Evolutionary conservation across 2,888 invertebrate species (phyloP).

Genomic region (Protophormia terraenovae): DNA sequence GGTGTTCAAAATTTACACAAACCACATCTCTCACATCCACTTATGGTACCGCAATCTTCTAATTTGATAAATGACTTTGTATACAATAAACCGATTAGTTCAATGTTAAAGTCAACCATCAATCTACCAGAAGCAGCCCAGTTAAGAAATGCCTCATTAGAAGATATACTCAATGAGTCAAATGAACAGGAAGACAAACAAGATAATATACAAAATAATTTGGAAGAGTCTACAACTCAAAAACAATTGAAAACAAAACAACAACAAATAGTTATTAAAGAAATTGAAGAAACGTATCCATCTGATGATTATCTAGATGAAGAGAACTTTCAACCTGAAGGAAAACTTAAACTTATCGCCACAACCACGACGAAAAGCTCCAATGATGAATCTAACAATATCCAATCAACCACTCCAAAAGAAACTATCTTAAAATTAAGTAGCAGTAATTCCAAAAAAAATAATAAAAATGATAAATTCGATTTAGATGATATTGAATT

Average conservation of each 20-base stretch:
- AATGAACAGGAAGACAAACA: constrained; percentile 38
- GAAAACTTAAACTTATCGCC: constrained; percentile 21
- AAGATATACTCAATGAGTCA: constrained; percentile 70
- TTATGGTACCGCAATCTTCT: neutral
- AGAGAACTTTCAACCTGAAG: constrained; percentile 42
- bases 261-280: constrained; percentile 50
- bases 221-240: constrained; percentile 16
- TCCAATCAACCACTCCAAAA: constrained; percentile 6
- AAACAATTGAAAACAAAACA: constrained; percentile 34
- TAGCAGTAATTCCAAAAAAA: neutral
- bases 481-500: constrained; percentile 49
- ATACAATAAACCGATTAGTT: constrained; percentile 73
- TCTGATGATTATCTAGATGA: constrained; percentile 72
- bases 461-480: constrained; percentile 13
- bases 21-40: neutral
- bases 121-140: constrained; percentile 72
- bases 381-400: neutral
- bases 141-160: constrained; percentile 80
- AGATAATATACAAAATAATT: constrained; percentile 21
- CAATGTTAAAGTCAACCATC: constrained; percentile 61
- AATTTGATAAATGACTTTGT: constrained; percentile 15
- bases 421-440: constrained; percentile 13
- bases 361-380: constrained; percentile 6
- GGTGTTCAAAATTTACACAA: constrained; percentile 28
- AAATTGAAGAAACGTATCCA: constrained; percentile 73